A percentile compares a stretch with the other conserved stretches of the same genome.
phyloP scores from a whole-genome alignment of 2,888 invertebrate species.

The Idaea straminata region DNA sequence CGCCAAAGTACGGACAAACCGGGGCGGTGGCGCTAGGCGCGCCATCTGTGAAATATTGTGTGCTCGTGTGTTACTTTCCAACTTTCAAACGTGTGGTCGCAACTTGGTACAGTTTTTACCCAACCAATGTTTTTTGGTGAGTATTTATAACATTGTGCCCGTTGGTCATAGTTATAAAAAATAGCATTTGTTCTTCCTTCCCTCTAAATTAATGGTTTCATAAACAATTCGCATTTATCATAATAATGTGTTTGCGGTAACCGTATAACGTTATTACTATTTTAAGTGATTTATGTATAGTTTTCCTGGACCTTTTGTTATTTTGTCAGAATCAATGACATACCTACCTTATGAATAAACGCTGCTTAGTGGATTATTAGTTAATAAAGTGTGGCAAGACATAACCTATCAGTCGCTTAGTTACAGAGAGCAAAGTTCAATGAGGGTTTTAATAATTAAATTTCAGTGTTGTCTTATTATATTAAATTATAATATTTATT shows the following conservation, averaged over 20 bases:
- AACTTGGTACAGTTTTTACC: conserved; percentile 32
- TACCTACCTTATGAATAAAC: too few relatives aligned
- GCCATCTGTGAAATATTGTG: conserved; percentile 26
- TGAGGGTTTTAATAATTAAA: too few relatives aligned
- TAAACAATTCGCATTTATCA: conserved; percentile 1
- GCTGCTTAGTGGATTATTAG: too few relatives aligned
- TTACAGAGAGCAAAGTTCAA: too few relatives aligned
- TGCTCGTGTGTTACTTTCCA: conserved; percentile 26
- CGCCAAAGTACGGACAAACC: conserved; percentile 5
- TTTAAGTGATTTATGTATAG: too few relatives aligned
- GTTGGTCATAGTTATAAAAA: conserved; percentile 24
- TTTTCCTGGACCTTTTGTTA: too few relatives aligned
- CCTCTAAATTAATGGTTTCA: conserved; percentile 15
- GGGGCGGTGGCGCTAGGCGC: conserved; percentile 8
- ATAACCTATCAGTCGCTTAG: too few relatives aligned
- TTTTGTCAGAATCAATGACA: too few relatives aligned
- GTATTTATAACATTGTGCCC: conserved; percentile 29
- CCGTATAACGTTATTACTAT: too few relatives aligned
- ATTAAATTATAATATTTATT: background rate
- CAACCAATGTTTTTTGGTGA: conserved; percentile 28
- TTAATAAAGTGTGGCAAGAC: too few relatives aligned
- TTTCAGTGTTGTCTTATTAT: too few relatives aligned
- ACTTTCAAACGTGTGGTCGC: conserved; percentile 32
- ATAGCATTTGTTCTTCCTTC: conserved; percentile 12
- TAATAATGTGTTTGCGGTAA: too few relatives aligned